Conservation (phyloP, 2,797 vertebrate genomes). For the Cryptoprocta ferox region DNA sequence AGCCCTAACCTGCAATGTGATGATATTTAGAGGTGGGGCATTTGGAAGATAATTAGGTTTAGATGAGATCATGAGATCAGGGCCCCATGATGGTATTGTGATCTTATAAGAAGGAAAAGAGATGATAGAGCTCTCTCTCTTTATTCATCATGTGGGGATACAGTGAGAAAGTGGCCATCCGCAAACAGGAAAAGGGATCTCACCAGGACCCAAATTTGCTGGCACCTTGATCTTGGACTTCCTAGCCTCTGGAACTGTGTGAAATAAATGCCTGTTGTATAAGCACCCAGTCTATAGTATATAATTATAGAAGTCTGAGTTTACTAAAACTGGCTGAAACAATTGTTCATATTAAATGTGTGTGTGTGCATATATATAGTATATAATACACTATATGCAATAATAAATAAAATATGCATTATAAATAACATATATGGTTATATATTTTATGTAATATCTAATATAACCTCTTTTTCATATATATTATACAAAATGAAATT, state of each 20-base stretch:
- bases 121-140: not conserved
- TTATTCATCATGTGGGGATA: not conserved
- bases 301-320: not conserved
- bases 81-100: not conserved
- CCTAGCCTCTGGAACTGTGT: not conserved
- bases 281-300: not conserved
- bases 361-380: not conserved
- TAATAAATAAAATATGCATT: not conserved
- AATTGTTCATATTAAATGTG: not conserved
- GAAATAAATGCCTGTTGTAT: not conserved
- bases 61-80: not conserved
- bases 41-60: not conserved
- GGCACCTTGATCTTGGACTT: not conserved
- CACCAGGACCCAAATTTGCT: not conserved
- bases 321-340: not conserved
- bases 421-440: not conserved
- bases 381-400: not conserved
- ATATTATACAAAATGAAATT: not conserved
- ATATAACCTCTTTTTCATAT: not conserved
- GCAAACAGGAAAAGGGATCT: not conserved
- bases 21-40: not conserved
- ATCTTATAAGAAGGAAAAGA: not conserved
- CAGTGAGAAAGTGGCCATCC: not conserved
- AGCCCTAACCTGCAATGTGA: not conserved
- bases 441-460: not conserved